These are phyloP conservation scores for Argopecten irradians DNA, from an alignment of 1,140 invertebrate species.

Conservation along the genomic window DNA sequence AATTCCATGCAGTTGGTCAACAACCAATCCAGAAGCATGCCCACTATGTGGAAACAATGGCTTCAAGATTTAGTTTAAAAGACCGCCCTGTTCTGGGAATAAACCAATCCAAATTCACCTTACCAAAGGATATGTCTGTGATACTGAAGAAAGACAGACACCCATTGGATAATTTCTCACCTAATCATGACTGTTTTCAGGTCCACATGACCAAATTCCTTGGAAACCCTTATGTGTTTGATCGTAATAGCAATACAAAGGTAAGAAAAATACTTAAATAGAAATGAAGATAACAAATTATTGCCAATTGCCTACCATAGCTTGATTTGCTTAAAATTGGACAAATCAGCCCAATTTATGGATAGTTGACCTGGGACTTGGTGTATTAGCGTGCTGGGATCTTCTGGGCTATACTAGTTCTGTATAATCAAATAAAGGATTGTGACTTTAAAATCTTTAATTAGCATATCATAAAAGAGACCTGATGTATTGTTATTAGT, in stretches of 20 bases:
- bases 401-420: no score
- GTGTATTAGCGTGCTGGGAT: no score
- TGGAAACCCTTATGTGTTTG: constrained; percentile 27
- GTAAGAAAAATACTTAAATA: not conserved
- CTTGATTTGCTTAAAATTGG: no score
- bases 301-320: no score
- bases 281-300: no score
- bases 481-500: not conserved
- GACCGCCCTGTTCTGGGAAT: constrained; percentile 31
- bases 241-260: constrained; percentile 25
- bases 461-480: no score
- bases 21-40: constrained; percentile 15
- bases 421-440: no score
- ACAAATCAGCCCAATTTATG: no score
- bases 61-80: constrained; percentile 1
- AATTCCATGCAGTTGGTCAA: constrained; percentile 24
- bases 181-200: constrained; percentile 32
- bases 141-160: constrained; percentile 4
- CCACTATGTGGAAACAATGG: constrained; percentile 9
- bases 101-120: constrained; percentile 40
- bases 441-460: no score
- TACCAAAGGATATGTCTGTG: constrained; percentile 38
- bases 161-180: constrained; percentile 30
- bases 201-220: constrained; percentile 43
- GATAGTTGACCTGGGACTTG: no score